Base-by-base conservation (phyloP, 2,888 invertebrate genomes). In the Thecocarcelia acutangulata region DNA sequence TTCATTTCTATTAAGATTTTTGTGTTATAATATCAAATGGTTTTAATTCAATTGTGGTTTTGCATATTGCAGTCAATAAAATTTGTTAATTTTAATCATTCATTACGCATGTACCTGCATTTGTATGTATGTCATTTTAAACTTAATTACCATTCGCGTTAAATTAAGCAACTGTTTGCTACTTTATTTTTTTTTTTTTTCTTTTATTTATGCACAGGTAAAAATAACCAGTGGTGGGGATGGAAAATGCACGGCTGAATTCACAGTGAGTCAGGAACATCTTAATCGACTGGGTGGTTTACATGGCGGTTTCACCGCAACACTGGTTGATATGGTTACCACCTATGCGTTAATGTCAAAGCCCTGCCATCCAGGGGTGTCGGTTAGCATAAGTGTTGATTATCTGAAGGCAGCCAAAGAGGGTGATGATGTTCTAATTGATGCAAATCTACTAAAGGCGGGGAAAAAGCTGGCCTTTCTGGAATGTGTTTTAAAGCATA, bases 281-380 rank as follows among this genome's bases (percentile, higher is more conserved):
- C 91, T 95, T 1, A 98, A 98, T 90, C 90, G 92, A 13, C 93
- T 93, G 6, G 96, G 96, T 0, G 93, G 94, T 0, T 89, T 98
- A 4, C 98, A 98, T 88, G 97, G 97, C 2, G 98, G 97, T 6
- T 94, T 96, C 86, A 95, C 95, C 3, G 95, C 96, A 3, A 95
- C 96, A 0, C 89, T 97, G 15, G 84, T 91, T 24, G 96, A 96
- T 87, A 91, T 92, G 69, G 89, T 97, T 21, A 97, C 97, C 0
- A 95, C 96, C 0, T 94, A 94, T 87, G 97, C 96, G 0, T 89
- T 97, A 1, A 93, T 95, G 88, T 93, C 95, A 0, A 93, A 93
- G 85, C 93, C 91, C 28, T 92, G 92, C 3, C 92, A 92, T 58
- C 93, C 95, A 63, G 97, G 97, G 19, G 96, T 97, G 0, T 96